Conservation (phyloP, 2,113 vertebrate species). For the Girardinichthys multiradiatus region DNA sequence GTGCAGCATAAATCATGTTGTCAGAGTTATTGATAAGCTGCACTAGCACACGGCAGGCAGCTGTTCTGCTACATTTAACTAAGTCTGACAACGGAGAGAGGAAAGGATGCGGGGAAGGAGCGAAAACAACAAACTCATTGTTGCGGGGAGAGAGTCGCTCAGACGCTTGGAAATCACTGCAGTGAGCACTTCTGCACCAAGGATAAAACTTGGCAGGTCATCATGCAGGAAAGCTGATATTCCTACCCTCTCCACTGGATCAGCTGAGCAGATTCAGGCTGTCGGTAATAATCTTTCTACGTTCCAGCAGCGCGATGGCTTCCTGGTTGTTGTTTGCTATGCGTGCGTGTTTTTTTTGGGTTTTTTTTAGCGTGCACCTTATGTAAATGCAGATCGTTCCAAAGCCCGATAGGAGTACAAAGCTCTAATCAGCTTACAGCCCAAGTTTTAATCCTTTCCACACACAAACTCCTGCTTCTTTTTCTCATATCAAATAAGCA, state of each 20-base stretch:
- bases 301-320: conserved; percentile 42
- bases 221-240: conserved; percentile 45
- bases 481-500: conserved; percentile 66
- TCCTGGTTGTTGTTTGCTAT: conserved; percentile 20
- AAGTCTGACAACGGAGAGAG: conserved; percentile 52
- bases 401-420: conserved; percentile 71
- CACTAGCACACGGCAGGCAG: conserved; percentile 55
- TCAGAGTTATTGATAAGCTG: conserved; percentile 75
- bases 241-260: conserved; percentile 47
- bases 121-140: conserved; percentile 12
- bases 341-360: conserved; percentile 9
- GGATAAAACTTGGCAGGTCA: conserved; percentile 48
- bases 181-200: background rate
- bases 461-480: conserved; percentile 71
- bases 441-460: conserved; percentile 73
- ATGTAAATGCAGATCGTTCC: conserved; percentile 73
- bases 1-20: conserved; percentile 68
- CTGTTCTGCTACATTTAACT: conserved; percentile 73
- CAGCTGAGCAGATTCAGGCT: conserved; percentile 67
- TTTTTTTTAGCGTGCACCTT: conserved; percentile 52
- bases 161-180: conserved; percentile 23
- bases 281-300: conserved; percentile 68
- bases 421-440: conserved; percentile 76
- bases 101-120: background rate
- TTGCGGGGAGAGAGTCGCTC: background rate